These are phyloP conservation scores for Nycticryphes semicollaris DNA, from an alignment of 2,113 vertebrate species.

Conservation along the genomic window DNA sequence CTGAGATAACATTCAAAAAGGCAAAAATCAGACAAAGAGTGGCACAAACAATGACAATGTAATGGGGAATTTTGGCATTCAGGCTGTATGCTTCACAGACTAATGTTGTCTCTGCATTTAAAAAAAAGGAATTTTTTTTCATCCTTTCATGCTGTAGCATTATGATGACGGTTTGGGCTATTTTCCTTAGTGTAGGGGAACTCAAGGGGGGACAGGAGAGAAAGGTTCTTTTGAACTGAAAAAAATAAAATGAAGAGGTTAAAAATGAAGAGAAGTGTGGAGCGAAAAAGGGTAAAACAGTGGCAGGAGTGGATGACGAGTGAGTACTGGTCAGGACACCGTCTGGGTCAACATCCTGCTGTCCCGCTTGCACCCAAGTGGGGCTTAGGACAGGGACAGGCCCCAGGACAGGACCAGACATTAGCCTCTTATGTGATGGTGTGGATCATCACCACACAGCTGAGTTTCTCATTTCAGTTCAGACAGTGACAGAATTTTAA, in stretches of 20 bases:
- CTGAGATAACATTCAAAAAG: not conserved
- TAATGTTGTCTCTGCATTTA: not conserved
- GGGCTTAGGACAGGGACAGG: not conserved
- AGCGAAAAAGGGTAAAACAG: not conserved
- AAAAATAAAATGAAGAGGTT: not conserved
- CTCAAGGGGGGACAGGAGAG: not conserved
- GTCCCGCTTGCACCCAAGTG: not conserved
- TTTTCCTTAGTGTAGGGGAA: not conserved
- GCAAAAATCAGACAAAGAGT: not conserved
- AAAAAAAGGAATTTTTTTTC: not conserved
- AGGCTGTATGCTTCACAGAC: fast-evolving
- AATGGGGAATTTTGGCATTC: not conserved
- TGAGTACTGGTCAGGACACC: fast-evolving
- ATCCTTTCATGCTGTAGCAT: not conserved
- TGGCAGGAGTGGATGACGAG: too few relatives aligned
- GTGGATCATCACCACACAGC: not conserved
- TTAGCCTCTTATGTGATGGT: not conserved
- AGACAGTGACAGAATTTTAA: not conserved
- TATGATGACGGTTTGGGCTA: not conserved
- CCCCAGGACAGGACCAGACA: not conserved
- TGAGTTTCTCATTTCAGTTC: not conserved
- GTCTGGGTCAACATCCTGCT: not conserved
- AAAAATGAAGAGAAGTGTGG: not conserved
- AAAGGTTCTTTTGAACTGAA: not conserved
- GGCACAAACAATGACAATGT: not conserved